Base-by-base conservation (phyloP, 2,888 invertebrate species). In the Caenorhabditis angaria region DNA sequence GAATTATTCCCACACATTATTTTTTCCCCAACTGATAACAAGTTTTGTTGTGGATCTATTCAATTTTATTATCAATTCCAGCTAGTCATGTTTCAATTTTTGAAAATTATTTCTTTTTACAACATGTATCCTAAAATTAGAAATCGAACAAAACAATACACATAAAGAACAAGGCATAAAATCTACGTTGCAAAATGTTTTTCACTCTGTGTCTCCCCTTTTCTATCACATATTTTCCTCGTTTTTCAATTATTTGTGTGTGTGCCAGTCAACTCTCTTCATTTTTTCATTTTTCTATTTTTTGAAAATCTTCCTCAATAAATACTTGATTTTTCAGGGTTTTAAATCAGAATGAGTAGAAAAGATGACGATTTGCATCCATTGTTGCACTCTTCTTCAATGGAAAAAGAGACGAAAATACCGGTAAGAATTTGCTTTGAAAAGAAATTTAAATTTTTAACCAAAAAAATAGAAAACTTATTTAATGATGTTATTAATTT, bases 361-460 rank as follows among this genome's bases (percentile, higher is more conserved):
- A 41, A 41, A 41, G 41, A 41, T 12, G 41, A 41, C 18, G 41
- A 41, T 41, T 41, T 41, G 18, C 41, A 41, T 14, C 41, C 41
- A 41, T 41, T 41, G 41, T 41, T 41, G 41, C 41, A 41, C n/a
- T n/a, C n/a, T 41, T 3, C 18, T 41, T 12, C 41, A 41, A 41
- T 41, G 41, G 41, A 41, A 41, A 41, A 41, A 14, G 41, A 41
- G 41, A 14, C 6, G 41, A 54, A 54, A 54, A 54, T 54, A 14
- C 54, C 25, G 27, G 54, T 54, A 54, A 54, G 54, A 27, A 27
- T 25, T 51, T 20, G n/a, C 8, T 51, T 51, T 51, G 20, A 24
- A 24, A 51, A 24, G 4, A 51, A n/a, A n/a, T n/a, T n/a, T n/a
- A n/a, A n/a, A n/a, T n/a, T n/a, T n/a, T n/a, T n/a, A n/a, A n/a